These are phyloP conservation scores for Silurus asotus DNA, from an alignment of 2,113 vertebrate species.

Conservation along the genomic window DNA sequence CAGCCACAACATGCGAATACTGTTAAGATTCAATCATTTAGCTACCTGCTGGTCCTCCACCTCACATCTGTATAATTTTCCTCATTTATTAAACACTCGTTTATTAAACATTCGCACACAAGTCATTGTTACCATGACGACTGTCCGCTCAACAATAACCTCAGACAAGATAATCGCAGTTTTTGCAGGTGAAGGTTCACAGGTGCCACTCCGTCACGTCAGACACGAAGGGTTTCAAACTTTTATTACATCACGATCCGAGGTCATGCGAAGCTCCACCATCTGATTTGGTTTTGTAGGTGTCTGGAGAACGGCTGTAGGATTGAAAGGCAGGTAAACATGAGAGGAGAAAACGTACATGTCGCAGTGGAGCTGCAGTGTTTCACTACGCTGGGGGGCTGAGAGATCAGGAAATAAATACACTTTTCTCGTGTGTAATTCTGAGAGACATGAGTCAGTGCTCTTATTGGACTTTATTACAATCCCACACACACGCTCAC, in stretches of 20 bases:
- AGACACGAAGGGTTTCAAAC: background rate
- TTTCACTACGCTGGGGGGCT: background rate
- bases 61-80: background rate
- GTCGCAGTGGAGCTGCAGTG: background rate
- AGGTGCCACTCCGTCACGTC: background rate
- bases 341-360: too few species aligned
- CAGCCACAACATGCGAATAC: background rate
- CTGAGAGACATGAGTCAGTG: slow-evolving; percentile 36
- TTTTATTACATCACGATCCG: background rate
- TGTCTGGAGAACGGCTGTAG: background rate
- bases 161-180: background rate
- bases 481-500: slow-evolving; percentile 13
- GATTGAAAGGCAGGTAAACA: too few species aligned
- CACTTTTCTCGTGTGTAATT: background rate
- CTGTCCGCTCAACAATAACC: background rate
- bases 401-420: slow-evolving; percentile 15
- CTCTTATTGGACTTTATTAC: slow-evolving; percentile 39
- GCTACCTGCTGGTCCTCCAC: background rate
- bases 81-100: background rate
- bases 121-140: background rate
- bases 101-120: background rate
- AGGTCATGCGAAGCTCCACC: background rate
- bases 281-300: background rate
- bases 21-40: background rate
- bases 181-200: background rate